Evolutionary conservation across 2,888 invertebrate species (phyloP), one percentile per base, ranked within the genome.

Genomic region (Achlya flavicornis): DNA sequence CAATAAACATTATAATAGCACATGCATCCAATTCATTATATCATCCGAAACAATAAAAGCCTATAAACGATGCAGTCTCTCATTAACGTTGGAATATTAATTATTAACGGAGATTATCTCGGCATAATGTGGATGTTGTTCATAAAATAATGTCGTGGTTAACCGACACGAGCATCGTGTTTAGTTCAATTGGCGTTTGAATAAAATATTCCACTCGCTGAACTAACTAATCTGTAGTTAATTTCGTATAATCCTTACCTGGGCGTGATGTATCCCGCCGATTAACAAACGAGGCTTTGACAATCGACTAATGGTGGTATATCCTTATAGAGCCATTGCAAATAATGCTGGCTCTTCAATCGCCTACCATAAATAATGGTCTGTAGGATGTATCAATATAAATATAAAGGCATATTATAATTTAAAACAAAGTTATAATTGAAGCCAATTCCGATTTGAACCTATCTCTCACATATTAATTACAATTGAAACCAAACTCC

Each of bases 401-500:
- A 12, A 35, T 7, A n/a, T n/a, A 46, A 46, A n/a, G 46, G 46
- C 4, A n/a, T 68, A 66, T 62, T 67, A 61, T 64, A 33, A 16
- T 62, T 41, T 33, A 60, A 61, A 67, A 66, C 63, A 69, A 70
- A 68, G 68, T 62, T 61, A n/a, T 35, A 58, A 35, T 58, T 33
- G 58, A n/a, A 58, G 41, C 35, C 58, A 35, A 58, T 58, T 58
- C n/a, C 63, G 64, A 66, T 66, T 61, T 64, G 66, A 69, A 71
- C 66, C 14, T 46, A 46, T 66, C 68, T 63, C 66, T 62, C 63
- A 62, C 62, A 69, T 69, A 66, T 64, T 74, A 73, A 74, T 76
- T 71, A 72, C 69, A 66, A 61, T 14, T 48, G 16, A 48, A 48
- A 48, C 48, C 48, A 48, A 48, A 48, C n/a, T n/a, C 16, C 8